These are phyloP conservation scores for Rhodeus uyekii DNA, from an alignment of 2,797 vertebrate genomes.

Conservation along the genomic window DNA sequence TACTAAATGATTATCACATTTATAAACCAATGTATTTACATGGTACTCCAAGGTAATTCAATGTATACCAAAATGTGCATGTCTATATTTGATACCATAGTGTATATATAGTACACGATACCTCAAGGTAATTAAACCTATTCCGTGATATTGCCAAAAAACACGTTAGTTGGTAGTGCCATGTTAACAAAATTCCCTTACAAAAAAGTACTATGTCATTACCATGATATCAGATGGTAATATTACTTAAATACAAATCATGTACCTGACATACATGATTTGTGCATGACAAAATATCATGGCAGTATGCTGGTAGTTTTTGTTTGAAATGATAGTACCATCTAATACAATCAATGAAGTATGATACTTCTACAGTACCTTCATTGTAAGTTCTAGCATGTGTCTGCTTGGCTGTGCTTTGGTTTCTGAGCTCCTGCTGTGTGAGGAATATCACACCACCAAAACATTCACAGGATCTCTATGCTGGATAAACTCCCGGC, in stretches of 20 bases:
- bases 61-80: no score
- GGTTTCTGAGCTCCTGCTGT: constrained; percentile 15
- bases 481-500: constrained; percentile 29
- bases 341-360: not conserved
- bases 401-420: not conserved
- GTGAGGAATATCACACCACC: not conserved
- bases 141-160: no score
- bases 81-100: no score
- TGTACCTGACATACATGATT: no score
- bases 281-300: not conserved
- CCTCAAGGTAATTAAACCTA: no score
- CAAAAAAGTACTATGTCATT: no score
- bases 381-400: not conserved
- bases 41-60: not conserved
- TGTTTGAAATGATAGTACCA: not conserved
- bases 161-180: no score
- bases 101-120: not conserved
- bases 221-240: no score
- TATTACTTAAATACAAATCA: no score
- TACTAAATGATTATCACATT: not conserved
- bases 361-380: not conserved
- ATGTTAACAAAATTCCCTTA: no score
- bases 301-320: not conserved
- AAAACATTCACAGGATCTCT: constrained; percentile 14
- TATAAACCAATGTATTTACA: not conserved